These are phyloP conservation scores for Manis javanica DNA, from an alignment of 2,797 vertebrate species.

Conservation along the genomic window DNA sequence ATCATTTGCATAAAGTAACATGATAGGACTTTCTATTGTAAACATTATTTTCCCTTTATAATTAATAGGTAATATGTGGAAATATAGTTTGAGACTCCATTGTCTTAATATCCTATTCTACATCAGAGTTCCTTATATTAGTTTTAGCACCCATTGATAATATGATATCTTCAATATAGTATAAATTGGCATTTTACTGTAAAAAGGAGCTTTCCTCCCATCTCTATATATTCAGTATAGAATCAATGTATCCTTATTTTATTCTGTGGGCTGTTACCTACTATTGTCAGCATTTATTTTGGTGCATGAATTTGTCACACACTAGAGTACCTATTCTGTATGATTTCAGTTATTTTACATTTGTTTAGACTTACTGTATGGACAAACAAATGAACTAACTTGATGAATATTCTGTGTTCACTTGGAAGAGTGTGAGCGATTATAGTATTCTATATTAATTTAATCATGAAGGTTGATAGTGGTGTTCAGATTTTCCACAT, in stretches of 20 bases:
- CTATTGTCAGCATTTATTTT: background rate
- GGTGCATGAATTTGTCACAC: background rate
- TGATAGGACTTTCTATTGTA: background rate
- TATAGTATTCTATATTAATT: background rate
- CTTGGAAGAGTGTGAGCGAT: background rate
- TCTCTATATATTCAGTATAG: no score
- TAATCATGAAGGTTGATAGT: background rate
- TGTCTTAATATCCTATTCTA: background rate
- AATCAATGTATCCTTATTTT: background rate
- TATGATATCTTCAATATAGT: background rate
- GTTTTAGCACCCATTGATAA: background rate
- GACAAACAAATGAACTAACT: background rate
- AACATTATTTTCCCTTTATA: background rate
- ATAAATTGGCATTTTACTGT: background rate
- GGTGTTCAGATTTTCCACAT: background rate
- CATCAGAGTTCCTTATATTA: background rate
- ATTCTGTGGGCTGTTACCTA: background rate
- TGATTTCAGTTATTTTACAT: background rate
- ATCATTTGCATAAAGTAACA: background rate
- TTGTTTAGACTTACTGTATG: background rate
- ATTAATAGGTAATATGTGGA: background rate
- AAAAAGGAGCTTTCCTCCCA: rapidly evolving
- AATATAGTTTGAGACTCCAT: background rate
- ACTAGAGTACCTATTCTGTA: background rate
- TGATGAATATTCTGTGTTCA: background rate